phyloP scores from a whole-genome alignment of 30 jellyfish, hydroid and myxozoan genomes.

The Phacellophora camtschatica region DNA sequence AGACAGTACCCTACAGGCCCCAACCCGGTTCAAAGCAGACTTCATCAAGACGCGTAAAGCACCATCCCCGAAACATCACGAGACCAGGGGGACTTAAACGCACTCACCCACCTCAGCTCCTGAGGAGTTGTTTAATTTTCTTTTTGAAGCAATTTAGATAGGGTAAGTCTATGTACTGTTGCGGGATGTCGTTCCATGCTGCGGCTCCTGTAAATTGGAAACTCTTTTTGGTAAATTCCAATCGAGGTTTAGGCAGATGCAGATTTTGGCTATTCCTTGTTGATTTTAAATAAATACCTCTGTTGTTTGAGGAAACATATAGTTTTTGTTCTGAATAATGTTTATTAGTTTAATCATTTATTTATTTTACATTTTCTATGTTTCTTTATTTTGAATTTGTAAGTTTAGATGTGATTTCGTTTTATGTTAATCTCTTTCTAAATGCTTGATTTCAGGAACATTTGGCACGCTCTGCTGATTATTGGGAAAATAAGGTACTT shows the following conservation, averaged over 20 bases:
- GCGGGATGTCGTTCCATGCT: constrained; percentile 6
- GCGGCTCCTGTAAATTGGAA: constrained; percentile 16
- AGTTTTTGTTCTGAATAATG: too few species aligned
- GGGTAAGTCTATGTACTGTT: neutral
- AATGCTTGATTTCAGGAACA: too few species aligned
- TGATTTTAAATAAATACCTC: too few species aligned
- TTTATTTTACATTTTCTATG: too few species aligned
- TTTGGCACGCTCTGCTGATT: too few species aligned
- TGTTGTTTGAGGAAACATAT: too few species aligned
- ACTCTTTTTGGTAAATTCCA: constrained; percentile 2
- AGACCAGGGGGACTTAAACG: constrained; percentile 7
- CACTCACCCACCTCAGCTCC: constrained; percentile 26
- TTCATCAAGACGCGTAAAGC: neutral
- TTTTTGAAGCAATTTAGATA: constrained; percentile 29
- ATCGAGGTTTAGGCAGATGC: constrained; percentile 4
- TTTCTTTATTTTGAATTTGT: too few species aligned
- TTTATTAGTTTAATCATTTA: too few species aligned
- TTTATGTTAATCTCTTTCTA: too few species aligned
- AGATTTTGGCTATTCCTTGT: constrained; percentile 3
- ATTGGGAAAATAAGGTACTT: too few species aligned
- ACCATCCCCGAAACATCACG: neutral
- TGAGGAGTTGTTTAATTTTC: constrained; percentile 12
- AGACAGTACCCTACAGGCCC: constrained; percentile 5
- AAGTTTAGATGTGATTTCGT: too few species aligned
- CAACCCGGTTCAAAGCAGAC: constrained; percentile 4